Conservation (phyloP, 2,888 invertebrate species). For the Chrysina gloriosa region DNA sequence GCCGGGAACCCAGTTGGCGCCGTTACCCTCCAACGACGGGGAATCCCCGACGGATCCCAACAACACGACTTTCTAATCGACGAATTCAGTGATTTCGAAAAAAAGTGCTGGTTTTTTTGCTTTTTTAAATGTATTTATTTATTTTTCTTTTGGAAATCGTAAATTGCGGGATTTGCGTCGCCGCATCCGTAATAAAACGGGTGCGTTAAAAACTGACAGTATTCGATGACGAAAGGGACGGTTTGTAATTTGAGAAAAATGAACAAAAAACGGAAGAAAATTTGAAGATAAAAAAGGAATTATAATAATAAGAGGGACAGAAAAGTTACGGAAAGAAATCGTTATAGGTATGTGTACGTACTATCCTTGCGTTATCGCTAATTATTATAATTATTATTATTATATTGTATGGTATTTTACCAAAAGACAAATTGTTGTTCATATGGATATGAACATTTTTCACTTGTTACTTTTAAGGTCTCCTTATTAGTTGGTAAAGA, state of each 20-base stretch:
- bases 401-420: conserved; percentile 42
- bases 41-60: conserved; percentile 65
- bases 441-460: conserved; percentile 28
- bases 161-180: too few species aligned
- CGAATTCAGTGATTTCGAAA: conserved; percentile 41
- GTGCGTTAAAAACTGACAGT: too few species aligned
- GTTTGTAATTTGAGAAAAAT: too few species aligned
- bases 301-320: neutral
- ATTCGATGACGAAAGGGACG: too few species aligned
- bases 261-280: too few species aligned
- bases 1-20: conserved; percentile 66
- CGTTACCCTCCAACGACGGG: conserved; percentile 65
- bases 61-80: conserved; percentile 63
- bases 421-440: conserved; percentile 25
- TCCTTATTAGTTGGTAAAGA: too few species aligned
- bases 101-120: too few species aligned
- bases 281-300: too few species aligned
- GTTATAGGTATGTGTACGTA: neutral
- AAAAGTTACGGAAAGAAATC: neutral
- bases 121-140: too few species aligned
- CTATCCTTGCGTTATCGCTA: neutral
- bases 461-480: too few species aligned
- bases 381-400: conserved; percentile 5
- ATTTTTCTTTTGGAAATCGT: too few species aligned
- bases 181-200: too few species aligned